Base-by-base conservation (phyloP, 2,113 vertebrate genomes). In the Tachuris rubrigastra region DNA sequence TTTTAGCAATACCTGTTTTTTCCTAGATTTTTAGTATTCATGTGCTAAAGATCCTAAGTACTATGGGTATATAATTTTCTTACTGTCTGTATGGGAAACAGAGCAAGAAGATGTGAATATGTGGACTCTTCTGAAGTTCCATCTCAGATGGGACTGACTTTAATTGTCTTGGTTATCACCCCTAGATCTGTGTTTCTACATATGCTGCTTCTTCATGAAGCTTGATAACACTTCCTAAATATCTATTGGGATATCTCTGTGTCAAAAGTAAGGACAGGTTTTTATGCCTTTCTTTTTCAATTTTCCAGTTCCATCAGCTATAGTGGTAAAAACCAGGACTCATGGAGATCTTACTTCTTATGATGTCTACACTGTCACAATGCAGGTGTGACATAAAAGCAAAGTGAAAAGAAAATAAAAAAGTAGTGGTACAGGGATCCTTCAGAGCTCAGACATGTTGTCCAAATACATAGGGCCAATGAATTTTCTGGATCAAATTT, bases 391-490 rank as follows among this genome's bases (percentile, higher is more conserved):
- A 39, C 5, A 63, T 21, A 5, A 83, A 88, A 90, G 58, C 14
- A 69, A 73, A 71, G 11, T 3, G 39, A 95, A 52, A 53, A 8
- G 8, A 28, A 60, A 31, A 47, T 27, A 16, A 60, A 13, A 28
- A 13, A 24, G 4, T 5, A 50, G 4, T 12, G 6, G 5, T 58
- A 39, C n/a, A 67, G 17, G 5, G 7, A 25, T 28, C 41, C 27
- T 85, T 20, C 24, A 74, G 24, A 84, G 4, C 12, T 68, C 25
- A 81, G 25, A 74, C 8, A 28, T 14, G 5, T 21, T 44, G 13
- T 47, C 6, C 0, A 2, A 4, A 22, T 58, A 33, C 4, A 28
- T 12, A 83, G 6, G 9, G 2, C 0, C 1, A 41, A 53, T 66
- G 27, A 60, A 39, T 77, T 85, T 86, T 76, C 33, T 74, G 10